phyloP scores from a whole-genome alignment of 30 jellyfish, hydroid and myxozoan species.

The Chrysaora quinquecirrha region DNA sequence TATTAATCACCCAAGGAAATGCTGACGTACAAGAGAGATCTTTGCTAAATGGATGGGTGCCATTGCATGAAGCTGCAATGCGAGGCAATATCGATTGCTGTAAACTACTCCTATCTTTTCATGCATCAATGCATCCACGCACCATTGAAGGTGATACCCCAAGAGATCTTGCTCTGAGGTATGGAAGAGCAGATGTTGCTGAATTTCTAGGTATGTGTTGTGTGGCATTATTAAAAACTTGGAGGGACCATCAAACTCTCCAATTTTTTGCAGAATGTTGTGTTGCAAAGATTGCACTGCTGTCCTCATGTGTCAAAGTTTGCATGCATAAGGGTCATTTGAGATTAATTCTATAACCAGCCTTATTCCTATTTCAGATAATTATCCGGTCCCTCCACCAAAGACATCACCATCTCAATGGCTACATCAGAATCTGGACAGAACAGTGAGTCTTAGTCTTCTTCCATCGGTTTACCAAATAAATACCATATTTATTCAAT shows the following conservation, averaged over 20 bases:
- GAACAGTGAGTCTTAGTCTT: constrained; percentile 56
- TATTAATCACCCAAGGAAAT: constrained; percentile 77
- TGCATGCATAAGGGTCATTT: too few species aligned
- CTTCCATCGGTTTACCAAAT: too few species aligned
- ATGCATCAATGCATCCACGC: constrained; percentile 93
- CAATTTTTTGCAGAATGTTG: too few species aligned
- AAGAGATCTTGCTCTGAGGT: constrained; percentile 87
- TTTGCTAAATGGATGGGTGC: constrained; percentile 88
- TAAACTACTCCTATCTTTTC: constrained; percentile 73
- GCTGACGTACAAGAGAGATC: constrained; percentile 89
- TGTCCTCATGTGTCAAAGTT: too few species aligned
- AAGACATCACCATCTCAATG: constrained; percentile 74
- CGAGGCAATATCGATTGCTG: constrained; percentile 77
- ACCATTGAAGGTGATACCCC: constrained; percentile 94
- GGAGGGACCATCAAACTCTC: background rate
- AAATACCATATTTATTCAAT: too few species aligned
- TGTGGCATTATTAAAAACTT: background rate
- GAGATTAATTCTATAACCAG: background rate
- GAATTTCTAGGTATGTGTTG: constrained; percentile 78
- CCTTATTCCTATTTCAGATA: constrained; percentile 47
- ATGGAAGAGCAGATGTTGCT: constrained; percentile 66
- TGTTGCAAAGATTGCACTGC: too few species aligned
- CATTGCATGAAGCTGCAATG: constrained; percentile 90
- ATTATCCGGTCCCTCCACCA: constrained; percentile 82
- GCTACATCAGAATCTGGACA: constrained; percentile 86